Base-by-base conservation (phyloP, 1,140 invertebrate species). In the Aphelinus certus region DNA sequence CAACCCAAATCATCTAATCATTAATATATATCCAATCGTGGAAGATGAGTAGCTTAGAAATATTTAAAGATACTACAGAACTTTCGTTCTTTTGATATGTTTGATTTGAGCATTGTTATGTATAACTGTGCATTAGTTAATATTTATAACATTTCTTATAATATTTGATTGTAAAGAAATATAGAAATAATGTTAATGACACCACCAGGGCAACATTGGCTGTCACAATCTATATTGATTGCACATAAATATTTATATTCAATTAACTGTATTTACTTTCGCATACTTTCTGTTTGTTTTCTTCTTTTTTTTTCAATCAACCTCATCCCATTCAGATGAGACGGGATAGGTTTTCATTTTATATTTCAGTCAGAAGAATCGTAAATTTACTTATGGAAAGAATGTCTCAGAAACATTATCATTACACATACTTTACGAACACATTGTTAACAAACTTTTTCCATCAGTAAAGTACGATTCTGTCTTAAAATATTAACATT, bases 241-340 rank as follows among this genome's bases (percentile, higher is more conserved):
- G 68, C 58, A 66, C 6, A 76, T 71, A 71, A 71, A 72, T 56
- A 69, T 71, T 64, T 56, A 62, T 58, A 62, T 63, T 48, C 42
- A 63, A 63, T 26, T 26, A 60, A 77, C 26, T 64, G 49, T 43
- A 53, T 67, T 73, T 67, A 74, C 67, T 74, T 73, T 77, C 68
- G 51, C 55, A 56, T 74, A 77, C 72, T 74, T 71, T 77, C 76
- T 70, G 9, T 61, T 66, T 43, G 4, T 71, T 69, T 58, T 7
- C 2, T 62, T 58, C 7, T 57, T 9, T 6, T 47, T 46, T 6
- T 53, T 57, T 69, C 9, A 68, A 47, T 43, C 26, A 56, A 26
- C 6, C 62, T 63, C 56, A 64, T 26, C 58, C 2, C 7, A 42
- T 64, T 67, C 48, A 56, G 45, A 57, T 53, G 45, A 62, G 55